A percentile compares a stretch with the other conserved stretches of the same genome.
phyloP scores from a whole-genome alignment of 2,888 invertebrate species.

The Tenthredo scrophulariae region DNA sequence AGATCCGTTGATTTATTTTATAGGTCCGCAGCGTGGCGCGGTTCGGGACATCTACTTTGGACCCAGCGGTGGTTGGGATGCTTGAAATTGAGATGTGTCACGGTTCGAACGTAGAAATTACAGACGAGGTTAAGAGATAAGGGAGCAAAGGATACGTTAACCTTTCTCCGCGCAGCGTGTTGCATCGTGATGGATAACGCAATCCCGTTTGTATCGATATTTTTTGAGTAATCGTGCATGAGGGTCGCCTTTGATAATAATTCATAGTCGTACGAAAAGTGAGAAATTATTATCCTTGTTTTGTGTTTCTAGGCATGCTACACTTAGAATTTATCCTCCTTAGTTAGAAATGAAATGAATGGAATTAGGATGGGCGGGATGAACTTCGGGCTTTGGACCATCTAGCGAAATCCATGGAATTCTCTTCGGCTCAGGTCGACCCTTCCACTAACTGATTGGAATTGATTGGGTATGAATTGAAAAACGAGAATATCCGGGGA shows the following conservation, averaged over 20 bases:
- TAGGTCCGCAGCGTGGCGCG: constrained; percentile 41
- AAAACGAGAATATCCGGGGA: constrained; percentile 13
- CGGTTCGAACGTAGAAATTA: constrained; percentile 35
- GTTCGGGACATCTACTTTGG: constrained; percentile 36
- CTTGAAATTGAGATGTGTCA: constrained; percentile 48
- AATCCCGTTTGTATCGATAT: constrained; percentile 7
- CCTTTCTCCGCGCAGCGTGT: neutral
- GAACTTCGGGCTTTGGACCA: neutral
- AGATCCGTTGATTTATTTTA: constrained; percentile 44
- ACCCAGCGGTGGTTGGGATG: constrained; percentile 8
- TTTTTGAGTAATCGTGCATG: neutral
- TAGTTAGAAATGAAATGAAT: neutral
- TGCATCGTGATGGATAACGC: constrained; percentile 20
- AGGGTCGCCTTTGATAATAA: neutral
- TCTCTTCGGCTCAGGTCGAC: neutral
- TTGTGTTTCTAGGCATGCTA: neutral
- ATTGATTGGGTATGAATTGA: neutral
- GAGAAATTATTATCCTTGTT: neutral
- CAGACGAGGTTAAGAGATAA: neutral
- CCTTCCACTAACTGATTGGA: neutral
- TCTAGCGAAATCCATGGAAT: neutral
- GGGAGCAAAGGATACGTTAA: neutral
- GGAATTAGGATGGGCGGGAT: neutral
- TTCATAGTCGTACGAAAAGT: neutral
- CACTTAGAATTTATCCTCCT: neutral